Base-by-base conservation (phyloP, 2,797 vertebrate genomes). In the Crenuchus spilurus region DNA sequence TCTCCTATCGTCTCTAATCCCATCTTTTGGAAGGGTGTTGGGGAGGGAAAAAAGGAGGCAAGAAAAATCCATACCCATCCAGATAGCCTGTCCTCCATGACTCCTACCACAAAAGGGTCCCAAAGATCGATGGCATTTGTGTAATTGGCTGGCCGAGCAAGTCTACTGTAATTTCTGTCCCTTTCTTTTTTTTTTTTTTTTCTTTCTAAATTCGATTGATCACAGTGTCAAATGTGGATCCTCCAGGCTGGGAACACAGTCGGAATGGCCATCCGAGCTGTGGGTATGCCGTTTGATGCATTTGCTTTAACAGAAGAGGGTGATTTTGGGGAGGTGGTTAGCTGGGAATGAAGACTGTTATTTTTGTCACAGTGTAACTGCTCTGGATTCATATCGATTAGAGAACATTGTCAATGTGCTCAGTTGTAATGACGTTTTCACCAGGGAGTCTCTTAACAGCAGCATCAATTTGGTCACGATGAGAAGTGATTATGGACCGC, bases 51-150 rank as follows among this genome's bases (percentile, higher is more conserved):
- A 75, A 62, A 72, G 20, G 22, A 74, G 11, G 26, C 48, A 49
- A 70, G 49, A 69, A 66, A 83, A 83, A 78, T 75, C 67, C n/a
- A 76, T 78, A 69, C 60, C 49, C 37, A 74, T 82, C 66, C 57
- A 78, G 58, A 54, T 65, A 22, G 64, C n/a, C 60, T 60, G 76
- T 72, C 75, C 51, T 41, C 60, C 26, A 62, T 48, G 57, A 66
- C 62, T 69, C 74, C 20, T 65, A 54, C 61, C 48, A 33, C 31
- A 58, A 75, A 75, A 33, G 39, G 41, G 52, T 62, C 62, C 57
- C 55, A 41, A 11, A 67, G 58, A 76, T 83, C 73, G 31, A 78
- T 78, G 46, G 51, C 42, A 82, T 81, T 76, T 77, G 55, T 72
- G 63, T 79, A 77, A 81, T 74, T 72, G 67, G 42, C 68, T 70